These are phyloP conservation scores for Zaprionus nigranus DNA, from an alignment of 1,140 invertebrate species.

Conservation along the genomic window DNA sequence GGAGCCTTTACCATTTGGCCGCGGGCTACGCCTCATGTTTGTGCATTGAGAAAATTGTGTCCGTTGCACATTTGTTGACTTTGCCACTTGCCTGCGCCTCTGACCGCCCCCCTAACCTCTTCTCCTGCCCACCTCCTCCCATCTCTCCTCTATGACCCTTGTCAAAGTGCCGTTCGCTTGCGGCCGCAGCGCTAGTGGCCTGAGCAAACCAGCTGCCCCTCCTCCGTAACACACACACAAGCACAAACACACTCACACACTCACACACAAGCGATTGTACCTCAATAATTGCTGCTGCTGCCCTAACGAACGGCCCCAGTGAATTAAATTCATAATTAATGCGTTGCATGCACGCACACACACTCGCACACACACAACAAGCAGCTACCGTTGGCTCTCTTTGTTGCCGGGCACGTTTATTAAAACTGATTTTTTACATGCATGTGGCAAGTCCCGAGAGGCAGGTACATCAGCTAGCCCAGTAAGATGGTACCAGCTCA, in stretches of 20 bases:
- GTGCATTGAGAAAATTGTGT: constrained; percentile 80
- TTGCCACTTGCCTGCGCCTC: constrained; percentile 69
- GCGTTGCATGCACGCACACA: constrained; percentile 81
- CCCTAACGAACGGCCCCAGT: constrained; percentile 60
- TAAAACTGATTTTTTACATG: constrained; percentile 74
- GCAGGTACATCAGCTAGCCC: constrained; percentile 12
- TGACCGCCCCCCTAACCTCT: neutral
- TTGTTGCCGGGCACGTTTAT: constrained; percentile 80
- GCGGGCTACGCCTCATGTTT: constrained; percentile 65
- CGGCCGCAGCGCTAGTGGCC: neutral
- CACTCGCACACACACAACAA: constrained; percentile 45
- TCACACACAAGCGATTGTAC: constrained; percentile 25
- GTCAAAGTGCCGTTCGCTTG: constrained; percentile 23
- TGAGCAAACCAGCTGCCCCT: neutral
- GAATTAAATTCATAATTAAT: constrained; percentile 83
- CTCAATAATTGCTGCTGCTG: constrained; percentile 27
- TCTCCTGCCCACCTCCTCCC: neutral
- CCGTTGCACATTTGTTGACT: constrained; percentile 81
- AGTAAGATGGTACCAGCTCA: neutral
- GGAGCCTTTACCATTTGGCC: constrained; percentile 58
- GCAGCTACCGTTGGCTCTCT: constrained; percentile 72
- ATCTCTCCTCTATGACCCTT: neutral
- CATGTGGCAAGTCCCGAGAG: neutral
- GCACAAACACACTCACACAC: neutral
- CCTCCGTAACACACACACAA: neutral